Evolutionary conservation across 2,113 vertebrate species (phyloP).

Genomic region (Clupea harengus): DNA sequence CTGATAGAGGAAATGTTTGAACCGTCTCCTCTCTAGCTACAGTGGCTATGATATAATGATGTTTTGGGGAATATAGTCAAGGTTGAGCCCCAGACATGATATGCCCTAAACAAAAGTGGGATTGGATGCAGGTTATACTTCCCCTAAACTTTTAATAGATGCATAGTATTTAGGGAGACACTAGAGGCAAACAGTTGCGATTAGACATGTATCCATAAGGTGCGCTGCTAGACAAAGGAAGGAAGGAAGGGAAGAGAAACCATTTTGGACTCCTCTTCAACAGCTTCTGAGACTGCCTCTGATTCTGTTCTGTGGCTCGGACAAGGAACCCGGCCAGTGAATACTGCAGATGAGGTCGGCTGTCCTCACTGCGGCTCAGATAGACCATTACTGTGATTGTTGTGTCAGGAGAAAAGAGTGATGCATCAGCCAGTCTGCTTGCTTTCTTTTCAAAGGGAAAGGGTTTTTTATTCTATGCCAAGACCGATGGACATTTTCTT

Average conservation of each 20-base stretch:
- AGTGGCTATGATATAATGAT: neutral
- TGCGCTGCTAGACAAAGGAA: neutral
- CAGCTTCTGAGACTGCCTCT: neutral
- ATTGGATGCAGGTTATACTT: neutral
- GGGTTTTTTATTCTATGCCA: neutral
- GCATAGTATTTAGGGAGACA: neutral
- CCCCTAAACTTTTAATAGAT: neutral
- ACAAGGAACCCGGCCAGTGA: neutral
- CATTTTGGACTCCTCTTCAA: neutral
- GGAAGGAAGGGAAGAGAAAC: neutral
- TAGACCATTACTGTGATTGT: constrained; percentile 16
- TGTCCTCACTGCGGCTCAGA: neutral
- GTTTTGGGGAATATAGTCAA: neutral
- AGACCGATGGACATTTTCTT: neutral
- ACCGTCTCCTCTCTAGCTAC: neutral
- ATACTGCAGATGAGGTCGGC: neutral
- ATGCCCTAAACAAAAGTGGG: neutral
- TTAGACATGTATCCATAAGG: neutral
- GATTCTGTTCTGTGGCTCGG: neutral
- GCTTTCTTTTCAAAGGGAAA: neutral
- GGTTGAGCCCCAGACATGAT: neutral
- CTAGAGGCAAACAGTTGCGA: neutral
- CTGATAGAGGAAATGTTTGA: neutral
- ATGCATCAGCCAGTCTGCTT: constrained; percentile 4
- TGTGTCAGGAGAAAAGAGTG: neutral